Conservation (phyloP, 1,140 invertebrate genomes). For the Heliconius congener region DNA sequence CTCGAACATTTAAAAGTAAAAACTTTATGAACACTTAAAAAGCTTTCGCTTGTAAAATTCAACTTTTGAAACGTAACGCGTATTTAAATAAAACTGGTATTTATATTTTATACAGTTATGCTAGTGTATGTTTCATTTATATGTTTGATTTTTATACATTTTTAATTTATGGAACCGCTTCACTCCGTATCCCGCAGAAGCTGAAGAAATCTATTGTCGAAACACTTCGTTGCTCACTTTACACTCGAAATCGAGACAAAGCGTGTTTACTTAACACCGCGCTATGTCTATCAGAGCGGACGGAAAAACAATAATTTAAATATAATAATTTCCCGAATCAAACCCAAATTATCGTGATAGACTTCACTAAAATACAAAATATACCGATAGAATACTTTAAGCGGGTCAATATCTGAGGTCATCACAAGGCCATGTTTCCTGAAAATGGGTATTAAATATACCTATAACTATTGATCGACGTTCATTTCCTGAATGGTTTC, state of each 20-base stretch:
- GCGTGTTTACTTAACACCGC: background rate
- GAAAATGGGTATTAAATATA: background rate
- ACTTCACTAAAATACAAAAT: background rate
- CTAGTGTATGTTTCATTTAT: background rate
- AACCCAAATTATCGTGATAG: background rate
- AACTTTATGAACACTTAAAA: constrained; percentile 8
- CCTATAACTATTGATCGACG: background rate
- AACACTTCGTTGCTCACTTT: too few relatives aligned
- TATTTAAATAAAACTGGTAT: background rate
- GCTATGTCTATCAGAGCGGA: background rate
- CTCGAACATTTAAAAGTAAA: constrained; percentile 1
- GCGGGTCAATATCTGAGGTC: background rate
- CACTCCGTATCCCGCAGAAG: too few relatives aligned
- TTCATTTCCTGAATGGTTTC: constrained; percentile 2
- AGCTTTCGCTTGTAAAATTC: constrained; percentile 10
- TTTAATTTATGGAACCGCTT: too few relatives aligned
- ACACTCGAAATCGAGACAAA: too few relatives aligned
- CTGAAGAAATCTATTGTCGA: too few relatives aligned
- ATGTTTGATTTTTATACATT: too few relatives aligned
- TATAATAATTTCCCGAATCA: background rate
- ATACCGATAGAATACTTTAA: background rate
- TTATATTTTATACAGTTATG: background rate
- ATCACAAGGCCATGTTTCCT: background rate
- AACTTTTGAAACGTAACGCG: background rate
- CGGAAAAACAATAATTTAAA: background rate